A percentile compares a stretch with the other conserved stretches of the same genome.
Evolutionary conservation across 2,888 invertebrate genomes (phyloP).

Genomic region (Epistrophella euchroma): DNA sequence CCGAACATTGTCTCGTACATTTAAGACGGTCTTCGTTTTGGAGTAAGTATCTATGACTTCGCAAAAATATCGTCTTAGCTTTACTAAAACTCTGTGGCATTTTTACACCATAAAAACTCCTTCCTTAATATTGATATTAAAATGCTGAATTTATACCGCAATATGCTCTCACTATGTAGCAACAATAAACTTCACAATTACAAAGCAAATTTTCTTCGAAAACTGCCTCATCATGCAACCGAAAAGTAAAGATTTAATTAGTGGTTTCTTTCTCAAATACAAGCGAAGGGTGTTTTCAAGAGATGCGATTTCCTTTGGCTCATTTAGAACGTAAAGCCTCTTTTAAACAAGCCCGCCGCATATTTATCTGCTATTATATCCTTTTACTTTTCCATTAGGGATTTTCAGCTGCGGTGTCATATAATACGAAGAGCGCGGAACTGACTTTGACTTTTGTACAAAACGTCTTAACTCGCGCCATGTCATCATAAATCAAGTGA

Average conservation of each 20-base stretch:
- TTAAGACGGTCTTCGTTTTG: too few relatives aligned
- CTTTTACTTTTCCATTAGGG: constrained; percentile 72
- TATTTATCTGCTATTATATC: constrained; percentile 71
- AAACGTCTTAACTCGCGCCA: constrained; percentile 70
- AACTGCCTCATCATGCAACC: constrained; percentile 58
- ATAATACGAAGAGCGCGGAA: constrained; percentile 9
- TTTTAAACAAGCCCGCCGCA: constrained; percentile 54
- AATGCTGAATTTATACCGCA: background rate
- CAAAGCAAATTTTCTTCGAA: constrained; percentile 44
- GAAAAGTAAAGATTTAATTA: constrained; percentile 73
- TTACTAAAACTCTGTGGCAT: too few relatives aligned
- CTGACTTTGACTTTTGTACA: constrained; percentile 56
- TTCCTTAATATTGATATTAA: background rate
- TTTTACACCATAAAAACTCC: too few relatives aligned
- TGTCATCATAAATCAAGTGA: constrained; percentile 75
- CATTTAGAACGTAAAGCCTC: constrained; percentile 63
- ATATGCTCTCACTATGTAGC: background rate
- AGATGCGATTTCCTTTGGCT: constrained; percentile 33
- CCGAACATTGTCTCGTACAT: too few relatives aligned
- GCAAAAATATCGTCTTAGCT: too few relatives aligned
- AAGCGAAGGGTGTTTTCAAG: constrained; percentile 41
- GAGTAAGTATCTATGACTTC: too few relatives aligned
- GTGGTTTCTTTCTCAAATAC: constrained; percentile 54
- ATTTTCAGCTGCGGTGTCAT: constrained; percentile 68
- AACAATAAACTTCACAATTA: background rate